A percentile compares a stretch with the other conserved stretches of the same genome.
phyloP scores from a whole-genome alignment of 2,113 vertebrate species.

The Dromaius novaehollandiae region DNA sequence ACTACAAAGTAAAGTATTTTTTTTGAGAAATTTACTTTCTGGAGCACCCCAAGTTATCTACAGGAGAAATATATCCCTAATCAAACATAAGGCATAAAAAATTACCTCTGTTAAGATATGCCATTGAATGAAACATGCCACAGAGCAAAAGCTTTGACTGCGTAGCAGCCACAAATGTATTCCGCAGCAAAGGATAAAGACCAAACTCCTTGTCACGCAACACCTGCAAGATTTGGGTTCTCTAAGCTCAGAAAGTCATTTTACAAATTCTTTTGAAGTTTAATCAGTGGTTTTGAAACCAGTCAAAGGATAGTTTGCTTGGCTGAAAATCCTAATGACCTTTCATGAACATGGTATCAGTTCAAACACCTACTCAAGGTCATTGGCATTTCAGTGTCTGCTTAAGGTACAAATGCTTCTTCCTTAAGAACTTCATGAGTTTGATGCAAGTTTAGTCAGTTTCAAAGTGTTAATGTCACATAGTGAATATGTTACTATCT shows the following conservation, averaged over 20 bases:
- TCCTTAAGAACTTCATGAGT: not conserved
- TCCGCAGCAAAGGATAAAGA: not conserved
- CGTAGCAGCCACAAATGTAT: not conserved
- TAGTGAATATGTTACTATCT: not conserved
- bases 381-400: not conserved
- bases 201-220: not conserved
- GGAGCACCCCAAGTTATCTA: not conserved
- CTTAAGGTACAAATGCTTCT: not conserved
- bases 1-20: not conserved
- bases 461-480: not conserved
- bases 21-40: not conserved
- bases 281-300: not conserved
- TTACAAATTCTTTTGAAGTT: not conserved
- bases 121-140: not conserved
- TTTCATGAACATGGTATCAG: not conserved
- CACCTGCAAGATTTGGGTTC: rapidly evolving
- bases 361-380: not conserved
- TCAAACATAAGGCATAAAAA: not conserved
- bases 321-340: not conserved
- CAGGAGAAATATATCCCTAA: no score
- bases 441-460: not conserved
- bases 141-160: not conserved
- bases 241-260: not conserved
- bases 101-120: not conserved
- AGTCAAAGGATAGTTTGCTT: not conserved